Percentiles rank a stretch among this genome's conserved stretches.
Evolutionary conservation across 2,888 invertebrate species (phyloP).

Genomic region (Scaptomyza caliginosa): DNA sequence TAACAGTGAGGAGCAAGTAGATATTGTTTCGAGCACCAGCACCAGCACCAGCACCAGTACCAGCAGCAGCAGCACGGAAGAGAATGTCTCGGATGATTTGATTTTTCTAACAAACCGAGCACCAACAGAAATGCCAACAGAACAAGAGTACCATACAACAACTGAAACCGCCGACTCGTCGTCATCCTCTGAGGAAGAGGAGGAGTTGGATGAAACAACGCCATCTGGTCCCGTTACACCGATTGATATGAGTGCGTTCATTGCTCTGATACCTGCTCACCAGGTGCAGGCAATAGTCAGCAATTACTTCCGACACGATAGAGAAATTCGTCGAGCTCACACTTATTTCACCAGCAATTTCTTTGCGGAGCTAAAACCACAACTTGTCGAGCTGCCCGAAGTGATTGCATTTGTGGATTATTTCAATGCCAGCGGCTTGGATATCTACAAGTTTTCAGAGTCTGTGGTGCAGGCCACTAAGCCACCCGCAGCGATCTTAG

Average conservation of each 20-base stretch:
- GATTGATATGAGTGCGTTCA: slow-evolving; percentile 81
- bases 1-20: slow-evolving; percentile 29
- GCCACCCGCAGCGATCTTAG: background rate
- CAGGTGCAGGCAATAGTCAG: slow-evolving; percentile 78
- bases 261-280: slow-evolving; percentile 76
- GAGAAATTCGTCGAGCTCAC: slow-evolving; percentile 80
- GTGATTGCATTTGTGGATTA: slow-evolving; percentile 78
- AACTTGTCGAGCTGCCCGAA: slow-evolving; percentile 77
- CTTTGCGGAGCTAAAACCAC: slow-evolving; percentile 71
- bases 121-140: slow-evolving; percentile 12
- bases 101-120: slow-evolving; percentile 68
- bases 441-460: slow-evolving; percentile 74
- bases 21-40: slow-evolving; percentile 27
- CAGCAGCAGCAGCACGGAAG: slow-evolving; percentile 17
- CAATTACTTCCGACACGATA: slow-evolving; percentile 80
- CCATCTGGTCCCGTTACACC: slow-evolving; percentile 39
- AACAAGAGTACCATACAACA: slow-evolving; percentile 1
- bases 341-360: slow-evolving; percentile 75
- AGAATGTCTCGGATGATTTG: slow-evolving; percentile 75
- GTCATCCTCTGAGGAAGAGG: slow-evolving; percentile 7
- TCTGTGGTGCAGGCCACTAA: slow-evolving; percentile 62
- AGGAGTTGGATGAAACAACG: slow-evolving; percentile 15
- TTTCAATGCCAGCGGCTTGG: slow-evolving; percentile 81
- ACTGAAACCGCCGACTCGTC: background rate
- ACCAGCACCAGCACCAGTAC: slow-evolving; percentile 26